Percentiles rank a stretch among this genome's conserved stretches.
Conservation (phyloP, 2,888 invertebrate genomes). For the Dinocampus coccinellae region DNA sequence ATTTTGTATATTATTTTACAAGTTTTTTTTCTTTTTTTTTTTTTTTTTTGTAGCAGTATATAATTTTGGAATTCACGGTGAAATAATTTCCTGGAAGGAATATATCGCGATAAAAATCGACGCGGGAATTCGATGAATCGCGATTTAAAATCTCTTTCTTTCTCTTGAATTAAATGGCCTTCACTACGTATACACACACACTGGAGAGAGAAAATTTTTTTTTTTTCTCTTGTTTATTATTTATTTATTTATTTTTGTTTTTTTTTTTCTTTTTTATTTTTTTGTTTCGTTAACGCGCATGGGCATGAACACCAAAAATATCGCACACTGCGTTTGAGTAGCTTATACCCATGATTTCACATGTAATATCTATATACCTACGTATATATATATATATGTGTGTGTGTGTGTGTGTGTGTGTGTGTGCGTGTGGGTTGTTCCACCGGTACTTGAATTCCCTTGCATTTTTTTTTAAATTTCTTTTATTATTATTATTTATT, state of each 20-base stretch:
- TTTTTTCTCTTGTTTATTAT: too few relatives aligned
- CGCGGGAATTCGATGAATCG: conserved; percentile 46
- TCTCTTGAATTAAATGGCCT: conserved; percentile 36
- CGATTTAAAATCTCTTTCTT: conserved; percentile 44
- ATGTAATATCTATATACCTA: too few relatives aligned
- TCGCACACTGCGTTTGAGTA: not conserved
- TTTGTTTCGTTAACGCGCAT: not conserved
- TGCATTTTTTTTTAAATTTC: conserved; percentile 46
- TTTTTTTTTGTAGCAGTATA: not conserved
- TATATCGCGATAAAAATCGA: conserved; percentile 46
- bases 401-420: not conserved
- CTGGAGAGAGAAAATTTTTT: too few relatives aligned
- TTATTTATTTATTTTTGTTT: too few relatives aligned
- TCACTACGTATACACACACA: not conserved
- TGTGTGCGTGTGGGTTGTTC: conserved; percentile 52
- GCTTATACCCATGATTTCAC: not conserved
- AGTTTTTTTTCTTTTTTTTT: not conserved
- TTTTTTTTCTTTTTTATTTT: too few relatives aligned
- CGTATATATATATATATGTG: conserved; percentile 18
- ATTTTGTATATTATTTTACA: not conserved
- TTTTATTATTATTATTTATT: conserved; percentile 15
- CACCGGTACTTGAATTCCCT: conserved; percentile 59
- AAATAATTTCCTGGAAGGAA: conserved; percentile 35
- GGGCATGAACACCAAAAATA: not conserved
- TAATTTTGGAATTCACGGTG: conserved; percentile 22